Base-by-base conservation (phyloP, 2,888 invertebrate species). In the Pemphredon lugubris region DNA sequence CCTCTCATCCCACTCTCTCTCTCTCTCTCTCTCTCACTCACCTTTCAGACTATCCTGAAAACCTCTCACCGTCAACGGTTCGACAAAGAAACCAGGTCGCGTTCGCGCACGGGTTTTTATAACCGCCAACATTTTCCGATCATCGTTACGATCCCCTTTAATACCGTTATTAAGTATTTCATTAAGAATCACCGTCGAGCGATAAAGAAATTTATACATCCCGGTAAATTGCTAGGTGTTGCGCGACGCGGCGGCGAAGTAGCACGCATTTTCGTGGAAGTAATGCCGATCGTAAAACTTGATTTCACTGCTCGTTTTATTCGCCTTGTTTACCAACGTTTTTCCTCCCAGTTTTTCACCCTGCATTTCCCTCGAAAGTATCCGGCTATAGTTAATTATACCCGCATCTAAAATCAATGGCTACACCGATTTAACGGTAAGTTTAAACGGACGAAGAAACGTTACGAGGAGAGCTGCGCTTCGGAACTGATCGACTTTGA, bases 151-250 rank as follows among this genome's bases (percentile, higher is more conserved):
- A 63, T 32, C 48, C 32, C 53, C 51, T 63, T 69, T 51, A 51
- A 60, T 40, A 40, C 53, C 37, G 63, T 73, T 70, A 60, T 69
- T 70, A 64, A 65, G 55, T 45, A 47, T 73, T 73, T 73, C 63
- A 58, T 59, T 57, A 59, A 20, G 51, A 37, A 20, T 20, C 34
- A 54, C 53, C 21, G 55, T 51, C 40, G 59, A 37, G 70, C 55
- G 53, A 73, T 65, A 70, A 73, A 69, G 59, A 73, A 70, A 59
- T 70, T 73, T 70, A 70, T 32, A 14, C 16, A 40, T 18, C 44
- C 4, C 51, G 7, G 55, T n/a, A 9, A 37, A 32, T 13, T 18
- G 42, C 2, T 9, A 13, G 26, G 44, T 23, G 23, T 7, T 21
- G 23, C 16, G 40, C 18, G 40, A 18, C 3, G 11, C 16, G 16